phyloP scores from a whole-genome alignment of 2,113 vertebrate species.

The Rhegmatorhina hoffmannsi region DNA sequence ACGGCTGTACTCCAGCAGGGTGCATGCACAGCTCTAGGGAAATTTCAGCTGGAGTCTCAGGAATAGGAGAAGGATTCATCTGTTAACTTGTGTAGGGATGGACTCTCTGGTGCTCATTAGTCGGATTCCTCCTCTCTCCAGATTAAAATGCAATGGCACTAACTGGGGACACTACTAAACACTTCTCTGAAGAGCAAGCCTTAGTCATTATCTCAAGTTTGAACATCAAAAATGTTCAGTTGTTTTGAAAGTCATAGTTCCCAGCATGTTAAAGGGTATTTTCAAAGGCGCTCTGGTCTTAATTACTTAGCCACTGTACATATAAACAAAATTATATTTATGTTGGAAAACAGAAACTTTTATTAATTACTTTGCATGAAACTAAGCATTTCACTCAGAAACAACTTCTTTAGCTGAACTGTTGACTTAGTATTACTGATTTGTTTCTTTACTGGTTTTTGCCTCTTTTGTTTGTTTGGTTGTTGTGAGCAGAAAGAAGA shows the following conservation, averaged over 20 bases:
- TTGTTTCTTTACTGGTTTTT: neutral
- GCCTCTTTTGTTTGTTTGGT: neutral
- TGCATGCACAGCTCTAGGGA: neutral
- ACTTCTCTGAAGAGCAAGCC: neutral
- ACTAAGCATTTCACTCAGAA: neutral
- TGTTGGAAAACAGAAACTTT: neutral
- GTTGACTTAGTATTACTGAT: neutral
- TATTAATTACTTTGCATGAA: neutral
- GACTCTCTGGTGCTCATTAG: neutral
- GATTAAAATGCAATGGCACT: neutral
- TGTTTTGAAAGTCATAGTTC: neutral
- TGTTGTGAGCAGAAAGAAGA: conserved; percentile 69
- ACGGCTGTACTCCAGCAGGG: neutral
- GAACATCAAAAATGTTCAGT: neutral
- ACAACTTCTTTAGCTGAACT: neutral
- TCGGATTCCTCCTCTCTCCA: neutral
- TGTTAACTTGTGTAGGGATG: neutral
- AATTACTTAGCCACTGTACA: neutral
- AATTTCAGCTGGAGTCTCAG: neutral
- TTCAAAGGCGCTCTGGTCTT: neutral
- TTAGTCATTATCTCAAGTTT: neutral
- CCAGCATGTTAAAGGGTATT: neutral
- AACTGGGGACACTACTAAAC: neutral
- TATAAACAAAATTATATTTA: neutral
- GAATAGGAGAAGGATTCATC: neutral